Conservation (phyloP, 2,888 invertebrate species). For the Pardosa pseudoannulata region DNA sequence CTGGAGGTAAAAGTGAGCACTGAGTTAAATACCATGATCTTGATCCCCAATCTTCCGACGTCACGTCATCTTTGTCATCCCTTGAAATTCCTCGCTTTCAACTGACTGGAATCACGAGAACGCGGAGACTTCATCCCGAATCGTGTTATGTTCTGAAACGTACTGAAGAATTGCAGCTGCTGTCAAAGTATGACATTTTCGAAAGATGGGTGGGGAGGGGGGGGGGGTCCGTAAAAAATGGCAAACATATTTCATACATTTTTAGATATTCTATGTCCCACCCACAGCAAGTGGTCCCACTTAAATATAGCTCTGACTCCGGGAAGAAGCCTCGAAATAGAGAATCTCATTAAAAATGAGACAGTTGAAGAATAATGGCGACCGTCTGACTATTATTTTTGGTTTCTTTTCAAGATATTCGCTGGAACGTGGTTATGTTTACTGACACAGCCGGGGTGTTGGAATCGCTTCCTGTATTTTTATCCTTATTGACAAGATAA, state of each 20-base stretch:
- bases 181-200: slow-evolving; percentile 4
- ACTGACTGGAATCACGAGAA: no score
- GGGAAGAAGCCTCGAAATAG: not conserved
- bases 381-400: slow-evolving; percentile 11
- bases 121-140: not conserved
- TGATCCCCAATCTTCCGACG: not conserved
- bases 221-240: not conserved
- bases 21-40: not conserved
- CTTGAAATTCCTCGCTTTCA: not conserved
- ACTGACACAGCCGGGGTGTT: not conserved
- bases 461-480: not conserved
- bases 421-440: not conserved
- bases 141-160: not conserved
- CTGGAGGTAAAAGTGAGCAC: not conserved
- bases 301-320: not conserved
- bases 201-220: not conserved
- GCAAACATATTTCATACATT: not conserved
- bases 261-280: not conserved
- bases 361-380: slow-evolving; percentile 7
- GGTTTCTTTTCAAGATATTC: not conserved
- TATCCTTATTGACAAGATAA: not conserved
- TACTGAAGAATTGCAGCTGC: slow-evolving; percentile 14
- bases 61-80: not conserved
- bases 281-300: not conserved
- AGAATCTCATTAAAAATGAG: slow-evolving; percentile 9